phyloP scores from a whole-genome alignment of 2,888 invertebrate species.

The Sinopyrophorus schimmeli region DNA sequence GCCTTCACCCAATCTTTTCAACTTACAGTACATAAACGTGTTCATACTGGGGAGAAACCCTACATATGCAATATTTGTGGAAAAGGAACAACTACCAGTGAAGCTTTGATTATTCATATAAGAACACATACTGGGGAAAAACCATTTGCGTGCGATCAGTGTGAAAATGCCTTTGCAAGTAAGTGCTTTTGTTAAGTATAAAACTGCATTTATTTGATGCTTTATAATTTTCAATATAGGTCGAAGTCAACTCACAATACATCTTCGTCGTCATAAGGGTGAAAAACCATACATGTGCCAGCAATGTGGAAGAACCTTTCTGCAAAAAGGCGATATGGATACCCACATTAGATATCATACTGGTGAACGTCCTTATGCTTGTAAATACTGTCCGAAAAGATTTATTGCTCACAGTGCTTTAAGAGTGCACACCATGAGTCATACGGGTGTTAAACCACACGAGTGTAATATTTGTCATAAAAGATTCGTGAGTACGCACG shows the following conservation, averaged over 20 bases:
- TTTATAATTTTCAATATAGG: slow-evolving; percentile 8
- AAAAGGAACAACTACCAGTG: slow-evolving; percentile 28
- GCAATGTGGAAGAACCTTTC: slow-evolving; percentile 25
- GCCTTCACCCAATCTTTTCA: slow-evolving; percentile 37
- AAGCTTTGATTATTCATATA: slow-evolving; percentile 19
- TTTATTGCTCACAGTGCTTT: slow-evolving; percentile 29
- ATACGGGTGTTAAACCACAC: slow-evolving; percentile 27
- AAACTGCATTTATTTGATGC: neutral
- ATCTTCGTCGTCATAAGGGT: slow-evolving; percentile 24
- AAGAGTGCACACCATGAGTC: slow-evolving; percentile 26
- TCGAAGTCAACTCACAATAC: slow-evolving; percentile 28
- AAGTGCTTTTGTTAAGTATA: slow-evolving; percentile 6
- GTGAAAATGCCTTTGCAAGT: slow-evolving; percentile 30
- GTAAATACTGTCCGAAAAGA: slow-evolving; percentile 26
- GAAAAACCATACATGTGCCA: slow-evolving; percentile 26
- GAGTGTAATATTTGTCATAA: slow-evolving; percentile 23
- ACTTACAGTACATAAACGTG: slow-evolving; percentile 33
- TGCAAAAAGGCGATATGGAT: slow-evolving; percentile 28
- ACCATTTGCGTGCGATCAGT: slow-evolving; percentile 26
- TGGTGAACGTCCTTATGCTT: slow-evolving; percentile 27
- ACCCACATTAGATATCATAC: slow-evolving; percentile 29
- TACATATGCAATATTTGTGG: slow-evolving; percentile 34
- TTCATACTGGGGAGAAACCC: slow-evolving; percentile 38
- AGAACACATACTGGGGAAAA: slow-evolving; percentile 22
- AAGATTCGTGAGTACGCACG: slow-evolving; percentile 25